Evolutionary conservation across 2,797 vertebrate genomes (phyloP).

Genomic region (Sylvilagus floridanus): DNA sequence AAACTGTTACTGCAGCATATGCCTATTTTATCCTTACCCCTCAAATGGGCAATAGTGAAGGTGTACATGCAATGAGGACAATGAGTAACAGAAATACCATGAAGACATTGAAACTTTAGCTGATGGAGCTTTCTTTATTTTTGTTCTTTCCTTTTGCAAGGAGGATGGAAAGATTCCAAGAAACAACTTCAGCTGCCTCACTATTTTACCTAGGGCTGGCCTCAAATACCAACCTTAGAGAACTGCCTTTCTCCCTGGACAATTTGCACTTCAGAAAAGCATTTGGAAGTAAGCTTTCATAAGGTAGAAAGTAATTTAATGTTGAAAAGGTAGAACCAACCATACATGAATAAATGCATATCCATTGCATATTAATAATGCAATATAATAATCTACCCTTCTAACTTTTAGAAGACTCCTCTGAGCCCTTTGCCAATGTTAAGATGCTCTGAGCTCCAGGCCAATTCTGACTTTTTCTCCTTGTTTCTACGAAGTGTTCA

Average conservation of each 20-base stretch:
- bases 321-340: slow-evolving; percentile 81
- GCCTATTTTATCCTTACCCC: neutral
- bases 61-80: neutral
- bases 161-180: slow-evolving; percentile 51
- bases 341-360: slow-evolving; percentile 84
- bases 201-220: slow-evolving; percentile 74
- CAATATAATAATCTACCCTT: slow-evolving; percentile 83
- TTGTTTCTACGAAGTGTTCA: slow-evolving; percentile 76
- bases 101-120: neutral
- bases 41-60: neutral
- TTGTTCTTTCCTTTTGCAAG: slow-evolving; percentile 58
- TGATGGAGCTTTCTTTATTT: slow-evolving; percentile 34
- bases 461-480: slow-evolving; percentile 80
- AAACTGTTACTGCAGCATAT: neutral
- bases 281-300: slow-evolving; percentile 82
- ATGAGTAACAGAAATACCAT: neutral
- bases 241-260: slow-evolving; percentile 77
- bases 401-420: slow-evolving; percentile 79
- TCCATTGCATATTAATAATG: slow-evolving; percentile 84
- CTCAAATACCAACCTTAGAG: slow-evolving; percentile 64
- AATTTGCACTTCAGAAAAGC: slow-evolving; percentile 84
- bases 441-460: slow-evolving; percentile 75
- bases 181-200: slow-evolving; percentile 57
- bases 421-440: slow-evolving; percentile 73
- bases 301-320: slow-evolving; percentile 83